These are phyloP conservation scores for Sebastes glaucus DNA, from an alignment of 2,797 vertebrate genomes.

Conservation along the genomic window DNA sequence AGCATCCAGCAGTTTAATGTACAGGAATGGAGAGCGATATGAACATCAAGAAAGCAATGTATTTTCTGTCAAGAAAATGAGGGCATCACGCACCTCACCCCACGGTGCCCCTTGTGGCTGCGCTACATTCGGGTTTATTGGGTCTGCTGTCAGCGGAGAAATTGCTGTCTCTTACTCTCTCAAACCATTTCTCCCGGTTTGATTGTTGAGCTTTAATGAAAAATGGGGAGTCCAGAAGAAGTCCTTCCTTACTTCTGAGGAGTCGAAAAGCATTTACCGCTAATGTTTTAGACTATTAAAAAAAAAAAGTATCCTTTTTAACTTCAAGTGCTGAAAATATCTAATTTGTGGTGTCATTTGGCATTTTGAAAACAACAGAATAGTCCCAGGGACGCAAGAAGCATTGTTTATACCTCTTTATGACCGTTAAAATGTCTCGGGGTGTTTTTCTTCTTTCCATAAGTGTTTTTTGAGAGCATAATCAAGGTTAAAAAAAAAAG, in stretches of 20 bases:
- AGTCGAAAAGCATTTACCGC: not conserved
- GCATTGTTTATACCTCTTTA: not conserved
- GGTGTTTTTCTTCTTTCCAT: not conserved
- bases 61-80: constrained; percentile 39
- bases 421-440: not conserved
- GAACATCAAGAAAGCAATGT: constrained; percentile 23
- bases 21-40: constrained; percentile 3
- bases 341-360: not conserved
- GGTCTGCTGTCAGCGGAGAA: constrained; percentile 32
- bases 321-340: not conserved
- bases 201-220: constrained; percentile 27
- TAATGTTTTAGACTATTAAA: not conserved
- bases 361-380: not conserved
- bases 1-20: constrained; percentile 15
- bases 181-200: not conserved
- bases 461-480: not conserved
- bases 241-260: not conserved
- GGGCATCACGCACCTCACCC: constrained; percentile 4
- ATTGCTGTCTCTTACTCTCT: constrained; percentile 14
- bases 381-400: not conserved
- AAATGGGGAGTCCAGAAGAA: constrained; percentile 9
- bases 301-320: not conserved
- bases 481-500: not conserved
- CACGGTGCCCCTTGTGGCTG: constrained; percentile 17
- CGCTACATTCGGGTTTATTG: constrained; percentile 35